These are phyloP conservation scores for Ferrisia virgata DNA, from an alignment of 2,888 invertebrate genomes.

Conservation along the genomic window DNA sequence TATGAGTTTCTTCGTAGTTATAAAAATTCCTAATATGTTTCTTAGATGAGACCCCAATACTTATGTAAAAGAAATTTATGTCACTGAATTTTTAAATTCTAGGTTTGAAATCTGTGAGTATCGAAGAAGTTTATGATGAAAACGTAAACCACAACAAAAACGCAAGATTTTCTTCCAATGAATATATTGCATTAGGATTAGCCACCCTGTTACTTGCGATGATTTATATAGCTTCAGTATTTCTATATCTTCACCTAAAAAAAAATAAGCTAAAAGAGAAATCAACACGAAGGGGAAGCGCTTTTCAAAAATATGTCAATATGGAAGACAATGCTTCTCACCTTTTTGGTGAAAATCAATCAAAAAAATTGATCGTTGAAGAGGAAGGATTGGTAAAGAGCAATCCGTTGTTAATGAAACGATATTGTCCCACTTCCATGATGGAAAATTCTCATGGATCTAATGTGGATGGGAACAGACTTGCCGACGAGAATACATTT, in stretches of 20 bases:
- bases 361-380: conserved; percentile 47
- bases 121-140: background rate
- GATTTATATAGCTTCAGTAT: conserved; percentile 81
- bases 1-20: too few relatives aligned
- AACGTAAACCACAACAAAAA: background rate
- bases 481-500: background rate
- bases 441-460: background rate
- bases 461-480: background rate
- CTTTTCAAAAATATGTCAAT: conserved; percentile 44
- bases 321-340: conserved; percentile 35
- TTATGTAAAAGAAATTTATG: background rate
- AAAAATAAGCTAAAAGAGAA: conserved; percentile 46
- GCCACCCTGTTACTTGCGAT: conserved; percentile 80
- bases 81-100: background rate
- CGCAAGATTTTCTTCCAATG: conserved; percentile 62
- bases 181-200: conserved; percentile 79
- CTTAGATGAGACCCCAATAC: too few relatives aligned
- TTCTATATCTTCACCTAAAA: conserved; percentile 69
- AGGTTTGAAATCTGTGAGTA: background rate
- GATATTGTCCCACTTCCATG: conserved; percentile 53
- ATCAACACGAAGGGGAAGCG: conserved; percentile 50
- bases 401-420: conserved; percentile 63
- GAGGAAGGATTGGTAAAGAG: conserved; percentile 70
- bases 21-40: too few relatives aligned
- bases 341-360: conserved; percentile 28